A percentile compares a stretch with the other conserved stretches of the same genome.
Conservation (phyloP, 2,113 vertebrate genomes). For the Paralichthys olivaceus region DNA sequence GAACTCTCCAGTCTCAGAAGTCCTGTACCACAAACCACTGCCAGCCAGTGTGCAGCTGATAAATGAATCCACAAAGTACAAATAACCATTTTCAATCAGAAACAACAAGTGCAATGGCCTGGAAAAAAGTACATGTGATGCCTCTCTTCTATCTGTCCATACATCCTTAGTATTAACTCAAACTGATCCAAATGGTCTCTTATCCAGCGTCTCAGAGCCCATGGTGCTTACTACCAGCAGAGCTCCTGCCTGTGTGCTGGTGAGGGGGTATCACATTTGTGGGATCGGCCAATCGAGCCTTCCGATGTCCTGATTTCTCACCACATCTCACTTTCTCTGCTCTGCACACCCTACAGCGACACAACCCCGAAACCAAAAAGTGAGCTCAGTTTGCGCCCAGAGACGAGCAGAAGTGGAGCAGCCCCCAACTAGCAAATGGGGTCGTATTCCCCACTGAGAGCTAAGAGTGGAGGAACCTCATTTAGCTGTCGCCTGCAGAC, state of each 20-base stretch:
- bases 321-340: conserved; percentile 49
- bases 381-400: conserved; percentile 68
- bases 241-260: not conserved
- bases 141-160: not conserved
- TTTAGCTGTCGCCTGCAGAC: conserved; percentile 82
- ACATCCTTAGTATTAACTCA: not conserved
- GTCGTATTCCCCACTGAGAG: conserved; percentile 83
- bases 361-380: conserved; percentile 71
- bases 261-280: conserved; percentile 38
- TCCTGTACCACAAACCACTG: conserved; percentile 17
- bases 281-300: conserved; percentile 50
- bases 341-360: conserved; percentile 73
- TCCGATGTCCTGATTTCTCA: conserved; percentile 60
- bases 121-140: not conserved
- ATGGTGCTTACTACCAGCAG: conserved; percentile 29
- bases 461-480: conserved; percentile 83
- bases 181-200: conserved; percentile 13
- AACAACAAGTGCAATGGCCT: not conserved
- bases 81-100: conserved; percentile 18
- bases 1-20: conserved; percentile 15
- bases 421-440: conserved; percentile 80
- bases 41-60: conserved; percentile 7
- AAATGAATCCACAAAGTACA: conserved; percentile 15
- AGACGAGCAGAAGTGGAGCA: conserved; percentile 82
- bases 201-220: conserved; percentile 44